These are phyloP conservation scores for Drosophila neoperkinsi DNA, from an alignment of 2,888 invertebrate genomes.

Conservation along the genomic window DNA sequence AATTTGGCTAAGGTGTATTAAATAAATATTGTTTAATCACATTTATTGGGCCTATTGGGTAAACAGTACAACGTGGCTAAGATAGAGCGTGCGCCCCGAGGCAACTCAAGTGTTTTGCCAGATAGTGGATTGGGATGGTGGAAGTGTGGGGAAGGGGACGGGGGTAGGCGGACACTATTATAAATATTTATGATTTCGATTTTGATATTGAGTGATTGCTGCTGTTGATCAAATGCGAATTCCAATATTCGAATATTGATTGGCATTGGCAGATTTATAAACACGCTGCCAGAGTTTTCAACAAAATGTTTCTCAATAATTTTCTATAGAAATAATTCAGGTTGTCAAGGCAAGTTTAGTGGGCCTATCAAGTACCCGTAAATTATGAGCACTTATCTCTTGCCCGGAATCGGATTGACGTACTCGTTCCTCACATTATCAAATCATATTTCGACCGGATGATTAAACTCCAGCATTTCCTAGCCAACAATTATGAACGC, in stretches of 20 bases:
- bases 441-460: conserved; percentile 16
- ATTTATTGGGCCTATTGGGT: conserved; percentile 31
- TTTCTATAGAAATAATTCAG: conserved; percentile 9
- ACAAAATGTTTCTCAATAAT: conserved; percentile 20
- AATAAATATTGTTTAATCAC: conserved; percentile 9
- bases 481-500: not conserved
- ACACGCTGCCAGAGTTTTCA: not conserved
- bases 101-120: conserved; percentile 33
- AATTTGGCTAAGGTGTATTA: conserved; percentile 11
- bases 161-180: not conserved
- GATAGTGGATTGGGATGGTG: not conserved
- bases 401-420: conserved; percentile 14
- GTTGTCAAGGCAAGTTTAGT: conserved; percentile 40
- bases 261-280: conserved; percentile 40
- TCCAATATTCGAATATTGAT: not conserved
- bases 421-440: conserved; percentile 30
- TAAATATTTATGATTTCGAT: conserved; percentile 35
- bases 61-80: conserved; percentile 5
- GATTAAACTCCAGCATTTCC: conserved; percentile 17
- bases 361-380: conserved; percentile 31
- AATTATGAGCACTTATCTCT: conserved; percentile 49
- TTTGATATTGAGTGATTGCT: conserved; percentile 27
- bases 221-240: conserved; percentile 10
- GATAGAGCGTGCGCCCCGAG: conserved; percentile 27
- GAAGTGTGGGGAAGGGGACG: too few relatives aligned